Evolutionary conservation across 2,888 invertebrate genomes (phyloP).

Genomic region (Entomobrya multifasciata): DNA sequence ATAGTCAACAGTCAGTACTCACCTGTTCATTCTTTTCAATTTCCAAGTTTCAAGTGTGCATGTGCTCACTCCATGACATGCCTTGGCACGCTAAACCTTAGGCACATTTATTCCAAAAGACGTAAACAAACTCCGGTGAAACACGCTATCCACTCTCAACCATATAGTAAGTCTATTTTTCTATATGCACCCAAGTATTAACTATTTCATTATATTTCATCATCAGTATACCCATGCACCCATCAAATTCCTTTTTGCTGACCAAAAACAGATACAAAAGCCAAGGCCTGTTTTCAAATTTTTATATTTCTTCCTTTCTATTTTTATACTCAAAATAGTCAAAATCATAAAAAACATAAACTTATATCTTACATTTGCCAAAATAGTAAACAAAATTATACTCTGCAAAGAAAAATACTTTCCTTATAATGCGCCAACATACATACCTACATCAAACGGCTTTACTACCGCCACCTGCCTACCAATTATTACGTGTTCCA

Average conservation of each 20-base stretch:
- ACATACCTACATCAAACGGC: too few relatives aligned
- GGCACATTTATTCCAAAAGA: not conserved
- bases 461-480: too few relatives aligned
- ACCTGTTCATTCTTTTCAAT: conserved; percentile 27
- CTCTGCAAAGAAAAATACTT: too few relatives aligned
- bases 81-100: not conserved
- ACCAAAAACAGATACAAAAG: too few relatives aligned
- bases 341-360: too few relatives aligned
- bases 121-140: conserved; percentile 1
- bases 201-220: not conserved
- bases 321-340: too few relatives aligned
- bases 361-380: too few relatives aligned
- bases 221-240: not conserved
- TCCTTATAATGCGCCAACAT: too few relatives aligned
- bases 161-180: not conserved
- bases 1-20: not conserved
- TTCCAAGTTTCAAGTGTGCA: conserved; percentile 18
- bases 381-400: too few relatives aligned
- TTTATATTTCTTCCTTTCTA: too few relatives aligned
- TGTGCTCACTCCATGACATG: not conserved
- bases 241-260: not conserved
- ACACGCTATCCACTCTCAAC: conserved; percentile 10
- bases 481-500: conserved; percentile 13
- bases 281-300: too few relatives aligned
- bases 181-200: too few relatives aligned